Conservation (phyloP, 2,888 invertebrate species). For the Drosophila parthenogenetica region DNA sequence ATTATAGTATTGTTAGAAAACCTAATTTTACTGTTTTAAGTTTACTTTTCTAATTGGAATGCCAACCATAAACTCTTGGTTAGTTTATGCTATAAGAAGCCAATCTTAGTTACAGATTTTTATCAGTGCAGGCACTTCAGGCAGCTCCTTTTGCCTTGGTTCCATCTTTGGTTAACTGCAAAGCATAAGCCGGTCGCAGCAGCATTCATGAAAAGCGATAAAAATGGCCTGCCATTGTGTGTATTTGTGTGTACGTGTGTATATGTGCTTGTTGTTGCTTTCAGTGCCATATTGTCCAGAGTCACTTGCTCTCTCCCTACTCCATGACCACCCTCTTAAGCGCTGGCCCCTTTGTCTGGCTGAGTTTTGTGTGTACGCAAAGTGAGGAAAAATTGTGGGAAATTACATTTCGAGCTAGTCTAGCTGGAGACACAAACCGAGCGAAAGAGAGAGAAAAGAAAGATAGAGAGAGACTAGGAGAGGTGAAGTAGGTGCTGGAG, state of each 20-base stretch:
- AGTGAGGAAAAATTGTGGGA: constrained; percentile 81
- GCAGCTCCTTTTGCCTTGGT: constrained; percentile 30
- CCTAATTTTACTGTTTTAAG: too few species aligned
- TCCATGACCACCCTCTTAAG: constrained; percentile 7
- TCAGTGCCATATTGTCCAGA: constrained; percentile 68
- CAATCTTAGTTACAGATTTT: not conserved
- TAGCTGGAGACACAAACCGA: not conserved
- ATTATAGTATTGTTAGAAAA: too few species aligned
- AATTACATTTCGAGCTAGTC: constrained; percentile 74
- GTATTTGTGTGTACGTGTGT: constrained; percentile 33
- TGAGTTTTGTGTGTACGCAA: constrained; percentile 62
- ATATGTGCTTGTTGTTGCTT: constrained; percentile 29
- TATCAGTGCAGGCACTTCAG: constrained; percentile 41
- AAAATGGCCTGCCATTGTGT: constrained; percentile 74
- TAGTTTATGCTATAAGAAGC: too few species aligned
- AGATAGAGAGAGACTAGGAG: not conserved
- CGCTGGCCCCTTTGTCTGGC: constrained; percentile 62
- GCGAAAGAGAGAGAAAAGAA: not conserved
- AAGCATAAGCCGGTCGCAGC: constrained; percentile 71
- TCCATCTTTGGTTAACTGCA: constrained; percentile 74
- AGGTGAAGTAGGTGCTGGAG: not conserved
- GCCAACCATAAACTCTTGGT: too few species aligned
- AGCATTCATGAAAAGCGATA: constrained; percentile 76
- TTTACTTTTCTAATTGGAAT: too few species aligned
- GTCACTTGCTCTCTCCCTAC: constrained; percentile 19